Percentiles rank a stretch among this genome's conserved stretches.
These are phyloP conservation scores for Periophthalmus modestus DNA, from an alignment of 2,113 vertebrate species.

Conservation along the genomic window DNA sequence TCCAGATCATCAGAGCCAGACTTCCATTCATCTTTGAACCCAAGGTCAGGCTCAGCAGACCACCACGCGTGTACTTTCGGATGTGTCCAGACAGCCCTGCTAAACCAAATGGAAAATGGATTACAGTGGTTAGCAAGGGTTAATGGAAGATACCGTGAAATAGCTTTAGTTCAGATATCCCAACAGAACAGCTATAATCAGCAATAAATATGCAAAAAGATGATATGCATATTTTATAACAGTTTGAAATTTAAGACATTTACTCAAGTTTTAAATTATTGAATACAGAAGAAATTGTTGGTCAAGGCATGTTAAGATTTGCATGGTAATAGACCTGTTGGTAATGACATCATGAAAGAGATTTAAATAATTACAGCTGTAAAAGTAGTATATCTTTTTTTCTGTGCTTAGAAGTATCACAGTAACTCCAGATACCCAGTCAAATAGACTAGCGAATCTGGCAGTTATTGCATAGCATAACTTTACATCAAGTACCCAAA, in stretches of 20 bases:
- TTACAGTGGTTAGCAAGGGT: constrained; percentile 19
- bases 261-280: not conserved
- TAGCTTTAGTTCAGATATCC: not conserved
- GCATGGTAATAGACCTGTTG: not conserved
- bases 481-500: no score
- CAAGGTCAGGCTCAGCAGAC: constrained; percentile 36
- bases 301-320: not conserved
- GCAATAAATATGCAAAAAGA: constrained; percentile 1
- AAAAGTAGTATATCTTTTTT: no score
- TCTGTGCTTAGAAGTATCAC: no score
- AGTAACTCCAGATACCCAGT: no score
- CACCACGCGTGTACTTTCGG: constrained; percentile 5
- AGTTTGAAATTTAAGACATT: constrained; percentile 1
- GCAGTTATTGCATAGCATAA: no score
- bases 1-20: constrained; percentile 42
- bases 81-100: constrained; percentile 26
- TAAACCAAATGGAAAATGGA: constrained; percentile 26
- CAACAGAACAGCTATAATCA: not conserved
- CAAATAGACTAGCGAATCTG: no score
- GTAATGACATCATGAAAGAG: not conserved
- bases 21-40: constrained; percentile 54
- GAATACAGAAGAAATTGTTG: not conserved
- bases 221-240: not conserved
- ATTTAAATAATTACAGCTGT: not conserved
- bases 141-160: constrained; percentile 21